phyloP scores from a whole-genome alignment of 2,797 vertebrate species.

The Enteromius treurensis region DNA sequence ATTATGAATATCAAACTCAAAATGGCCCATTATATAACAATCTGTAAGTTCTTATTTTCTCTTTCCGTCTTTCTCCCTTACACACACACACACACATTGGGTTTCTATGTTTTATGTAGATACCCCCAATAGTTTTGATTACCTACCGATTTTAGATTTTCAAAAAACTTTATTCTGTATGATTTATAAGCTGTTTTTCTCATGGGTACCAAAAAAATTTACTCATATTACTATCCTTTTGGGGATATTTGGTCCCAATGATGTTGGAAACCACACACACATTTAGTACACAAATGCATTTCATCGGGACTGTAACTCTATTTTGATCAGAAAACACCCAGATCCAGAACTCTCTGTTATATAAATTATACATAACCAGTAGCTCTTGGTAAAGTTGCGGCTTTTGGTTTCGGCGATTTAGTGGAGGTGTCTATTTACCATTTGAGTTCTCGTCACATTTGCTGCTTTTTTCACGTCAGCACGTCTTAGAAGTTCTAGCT shows the following conservation, averaged over 20 bases:
- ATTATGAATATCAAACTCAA: not conserved
- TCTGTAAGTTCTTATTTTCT: not conserved
- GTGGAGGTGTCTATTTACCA: constrained; percentile 20
- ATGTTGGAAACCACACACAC: not conserved
- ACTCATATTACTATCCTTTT: not conserved
- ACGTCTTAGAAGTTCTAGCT: constrained; percentile 67
- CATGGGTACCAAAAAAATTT: not conserved
- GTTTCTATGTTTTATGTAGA: not conserved
- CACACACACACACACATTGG: not conserved
- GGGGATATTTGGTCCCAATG: not conserved
- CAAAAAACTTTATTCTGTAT: not conserved
- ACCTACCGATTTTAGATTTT: not conserved
- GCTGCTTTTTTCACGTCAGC: constrained; percentile 70
- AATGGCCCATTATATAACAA: not conserved
- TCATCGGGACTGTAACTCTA: not conserved
- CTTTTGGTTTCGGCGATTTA: not conserved
- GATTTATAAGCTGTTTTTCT: not conserved
- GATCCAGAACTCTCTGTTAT: not conserved
- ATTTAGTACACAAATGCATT: not conserved
- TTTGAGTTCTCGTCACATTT: constrained; percentile 72
- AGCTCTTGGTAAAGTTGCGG: not conserved
- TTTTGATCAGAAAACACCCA: not conserved
- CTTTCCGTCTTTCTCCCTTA: not conserved
- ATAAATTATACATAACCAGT: not conserved
- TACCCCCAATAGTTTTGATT: not conserved